These are phyloP conservation scores for Nomada hirtipes DNA, from an alignment of 2,888 invertebrate genomes.

Conservation along the genomic window DNA sequence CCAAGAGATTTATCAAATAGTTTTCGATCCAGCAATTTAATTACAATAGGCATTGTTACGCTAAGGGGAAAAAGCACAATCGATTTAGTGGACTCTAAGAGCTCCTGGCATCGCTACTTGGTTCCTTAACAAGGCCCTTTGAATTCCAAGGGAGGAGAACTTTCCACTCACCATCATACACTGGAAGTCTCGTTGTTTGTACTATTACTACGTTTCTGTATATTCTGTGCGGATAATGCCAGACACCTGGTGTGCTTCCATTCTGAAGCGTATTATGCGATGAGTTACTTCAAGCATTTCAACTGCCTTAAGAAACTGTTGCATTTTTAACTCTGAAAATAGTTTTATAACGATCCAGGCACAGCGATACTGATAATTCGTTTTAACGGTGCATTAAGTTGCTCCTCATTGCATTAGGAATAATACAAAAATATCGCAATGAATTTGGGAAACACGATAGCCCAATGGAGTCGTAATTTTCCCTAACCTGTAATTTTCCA, in stretches of 20 bases:
- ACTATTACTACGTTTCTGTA: slow-evolving; percentile 57
- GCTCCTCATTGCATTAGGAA: no score
- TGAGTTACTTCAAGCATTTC: slow-evolving; percentile 36
- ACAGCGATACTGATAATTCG: no score
- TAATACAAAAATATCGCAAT: no score
- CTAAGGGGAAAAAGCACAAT: not conserved
- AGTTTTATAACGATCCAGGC: not conserved
- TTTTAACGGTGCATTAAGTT: no score
- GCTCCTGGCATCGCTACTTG: not conserved
- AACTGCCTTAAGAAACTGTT: not conserved
- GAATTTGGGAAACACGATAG: no score
- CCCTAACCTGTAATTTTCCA: no score
- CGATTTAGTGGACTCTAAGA: not conserved
- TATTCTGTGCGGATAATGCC: slow-evolving; percentile 63
- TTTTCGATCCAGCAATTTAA: not conserved
- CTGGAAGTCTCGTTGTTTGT: slow-evolving; percentile 51
- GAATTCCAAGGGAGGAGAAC: slow-evolving; percentile 35
- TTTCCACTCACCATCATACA: slow-evolving; percentile 33
- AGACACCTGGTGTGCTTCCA: slow-evolving; percentile 45
- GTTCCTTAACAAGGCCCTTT: slow-evolving; percentile 37
- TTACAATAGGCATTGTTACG: not conserved
- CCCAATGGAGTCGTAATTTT: no score
- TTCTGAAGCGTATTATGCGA: slow-evolving; percentile 44
- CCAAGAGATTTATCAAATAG: no score
- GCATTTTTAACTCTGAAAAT: not conserved